A percentile compares a stretch with the other conserved stretches of the same genome.
Conservation (phyloP, 2,888 invertebrate genomes). For the Agriopis leucophaearia region DNA sequence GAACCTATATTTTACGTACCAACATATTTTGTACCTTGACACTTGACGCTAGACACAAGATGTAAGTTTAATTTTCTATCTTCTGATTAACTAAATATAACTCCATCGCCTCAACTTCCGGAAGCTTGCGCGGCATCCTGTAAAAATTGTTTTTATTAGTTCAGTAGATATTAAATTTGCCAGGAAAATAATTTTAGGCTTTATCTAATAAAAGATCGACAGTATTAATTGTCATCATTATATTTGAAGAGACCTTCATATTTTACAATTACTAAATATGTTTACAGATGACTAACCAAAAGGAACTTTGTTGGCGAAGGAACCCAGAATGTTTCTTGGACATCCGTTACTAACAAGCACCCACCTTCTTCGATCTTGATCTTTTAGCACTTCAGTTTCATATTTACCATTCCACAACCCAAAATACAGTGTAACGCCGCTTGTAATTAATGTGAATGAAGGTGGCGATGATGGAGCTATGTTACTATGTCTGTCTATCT, state of each 20-base stretch:
- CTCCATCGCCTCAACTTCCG: slow-evolving; percentile 9
- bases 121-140: slow-evolving; percentile 17
- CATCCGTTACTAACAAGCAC: background rate
- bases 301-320: background rate
- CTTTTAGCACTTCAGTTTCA: background rate
- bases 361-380: background rate
- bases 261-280: background rate
- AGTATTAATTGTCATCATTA: background rate
- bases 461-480: too few relatives aligned
- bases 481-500: too few relatives aligned
- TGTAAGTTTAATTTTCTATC: background rate
- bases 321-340: too few relatives aligned
- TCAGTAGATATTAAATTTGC: background rate
- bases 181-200: background rate
- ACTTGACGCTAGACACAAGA: background rate
- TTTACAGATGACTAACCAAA: background rate
- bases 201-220: background rate
- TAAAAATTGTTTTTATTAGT: slow-evolving; percentile 2
- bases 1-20: background rate
- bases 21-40: too few relatives aligned
- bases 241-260: background rate
- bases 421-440: too few relatives aligned
- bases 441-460: too few relatives aligned
- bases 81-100: background rate
- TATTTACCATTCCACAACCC: too few relatives aligned